A percentile compares a stretch with the other conserved stretches of the same genome.
phyloP scores from a whole-genome alignment of 2,888 invertebrate genomes.

The Ellobium chinense region DNA sequence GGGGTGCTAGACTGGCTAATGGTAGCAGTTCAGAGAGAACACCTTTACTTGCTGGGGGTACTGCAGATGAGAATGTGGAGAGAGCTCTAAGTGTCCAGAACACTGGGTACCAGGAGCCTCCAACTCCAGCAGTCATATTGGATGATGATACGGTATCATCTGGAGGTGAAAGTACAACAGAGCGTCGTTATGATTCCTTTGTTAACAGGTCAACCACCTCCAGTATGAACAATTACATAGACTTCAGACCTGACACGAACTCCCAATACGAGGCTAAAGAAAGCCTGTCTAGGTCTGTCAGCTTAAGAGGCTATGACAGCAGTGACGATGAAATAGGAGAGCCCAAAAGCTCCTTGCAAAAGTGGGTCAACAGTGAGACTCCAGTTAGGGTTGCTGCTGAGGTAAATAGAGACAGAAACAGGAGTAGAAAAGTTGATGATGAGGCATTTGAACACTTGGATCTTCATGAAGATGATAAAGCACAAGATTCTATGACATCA shows the following conservation, averaged over 20 bases:
- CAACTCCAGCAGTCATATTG: conserved; percentile 14
- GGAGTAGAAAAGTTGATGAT: not conserved
- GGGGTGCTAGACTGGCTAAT: conserved; percentile 22
- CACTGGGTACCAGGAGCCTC: not conserved
- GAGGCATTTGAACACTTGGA: not conserved
- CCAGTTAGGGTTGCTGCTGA: not conserved
- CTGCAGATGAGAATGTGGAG: not conserved
- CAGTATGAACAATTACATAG: conserved; percentile 68
- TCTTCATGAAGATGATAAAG: not conserved
- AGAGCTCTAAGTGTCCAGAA: not conserved
- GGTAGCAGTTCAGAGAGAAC: conserved; percentile 43
- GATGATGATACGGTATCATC: conserved; percentile 9
- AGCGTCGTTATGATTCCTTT: conserved; percentile 41
- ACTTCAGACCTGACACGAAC: conserved; percentile 58
- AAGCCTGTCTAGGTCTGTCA: conserved; percentile 18
- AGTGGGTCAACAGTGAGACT: not conserved
- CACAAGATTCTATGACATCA: not conserved
- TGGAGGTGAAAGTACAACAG: conserved; percentile 31
- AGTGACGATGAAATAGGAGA: conserved; percentile 15
- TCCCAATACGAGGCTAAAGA: not conserved
- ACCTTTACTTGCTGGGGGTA: conserved; percentile 40
- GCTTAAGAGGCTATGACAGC: conserved; percentile 18
- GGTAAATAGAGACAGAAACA: not conserved
- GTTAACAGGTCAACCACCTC: conserved; percentile 53
- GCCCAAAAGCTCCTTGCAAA: not conserved